Percentiles rank a stretch among this genome's conserved stretches.
Evolutionary conservation across 2,113 vertebrate species (phyloP).

Genomic region (Hippolais icterina): DNA sequence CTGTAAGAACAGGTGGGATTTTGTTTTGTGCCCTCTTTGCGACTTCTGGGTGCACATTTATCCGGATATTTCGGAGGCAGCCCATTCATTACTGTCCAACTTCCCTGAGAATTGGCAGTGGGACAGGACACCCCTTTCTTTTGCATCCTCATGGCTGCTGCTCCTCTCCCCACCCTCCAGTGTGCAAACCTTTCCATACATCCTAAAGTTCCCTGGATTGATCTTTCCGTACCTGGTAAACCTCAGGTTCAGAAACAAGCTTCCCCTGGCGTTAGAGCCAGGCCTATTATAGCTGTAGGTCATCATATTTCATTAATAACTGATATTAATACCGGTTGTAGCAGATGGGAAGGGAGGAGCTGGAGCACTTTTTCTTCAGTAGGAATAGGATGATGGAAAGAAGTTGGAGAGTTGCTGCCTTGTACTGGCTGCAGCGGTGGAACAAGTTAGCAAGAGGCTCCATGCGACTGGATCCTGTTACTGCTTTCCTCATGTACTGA

Average conservation of each 20-base stretch:
- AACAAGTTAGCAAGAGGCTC: slow-evolving; percentile 64
- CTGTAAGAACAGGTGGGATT: not conserved
- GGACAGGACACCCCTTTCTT: not conserved
- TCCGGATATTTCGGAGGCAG: fast-evolving
- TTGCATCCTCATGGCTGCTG: not conserved
- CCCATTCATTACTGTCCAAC: not conserved
- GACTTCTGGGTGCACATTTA: not conserved
- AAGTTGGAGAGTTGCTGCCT: not conserved
- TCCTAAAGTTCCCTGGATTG: not conserved
- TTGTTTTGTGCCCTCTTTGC: not conserved
- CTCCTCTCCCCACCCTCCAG: not conserved
- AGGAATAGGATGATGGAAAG: slow-evolving; percentile 49
- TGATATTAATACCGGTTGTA: not conserved
- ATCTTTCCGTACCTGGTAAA: not conserved
- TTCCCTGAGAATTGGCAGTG: not conserved
- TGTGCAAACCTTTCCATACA: not conserved
- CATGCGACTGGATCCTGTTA: slow-evolving; percentile 45
- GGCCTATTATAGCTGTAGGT: not conserved
- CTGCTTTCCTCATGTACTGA: slow-evolving; percentile 40
- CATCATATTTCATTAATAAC: slow-evolving; percentile 26
- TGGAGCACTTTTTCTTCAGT: not conserved
- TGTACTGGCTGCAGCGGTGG: slow-evolving; percentile 36
- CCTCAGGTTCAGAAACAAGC: not conserved
- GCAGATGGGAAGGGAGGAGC: slow-evolving; percentile 37
- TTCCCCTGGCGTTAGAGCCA: not conserved